A percentile compares a stretch with the other conserved stretches of the same genome.
Conservation (phyloP, 2,797 vertebrate species). For the Eidolon dupreanum region DNA sequence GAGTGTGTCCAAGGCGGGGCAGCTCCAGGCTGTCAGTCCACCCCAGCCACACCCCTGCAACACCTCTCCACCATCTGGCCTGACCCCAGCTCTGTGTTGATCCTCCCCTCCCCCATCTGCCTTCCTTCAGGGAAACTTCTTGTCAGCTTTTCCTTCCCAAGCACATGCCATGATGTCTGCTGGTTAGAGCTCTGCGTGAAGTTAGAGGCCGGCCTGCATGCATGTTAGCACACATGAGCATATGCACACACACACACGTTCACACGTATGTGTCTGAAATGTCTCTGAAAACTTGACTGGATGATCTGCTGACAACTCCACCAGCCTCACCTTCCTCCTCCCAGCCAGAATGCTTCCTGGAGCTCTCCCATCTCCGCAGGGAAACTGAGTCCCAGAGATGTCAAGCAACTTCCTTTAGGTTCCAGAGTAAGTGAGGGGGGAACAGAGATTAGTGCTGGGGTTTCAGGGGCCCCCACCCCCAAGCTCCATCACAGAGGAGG, state of each 20-base stretch:
- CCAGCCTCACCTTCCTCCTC: not conserved
- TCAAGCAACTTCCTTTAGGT: not conserved
- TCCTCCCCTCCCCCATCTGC: not conserved
- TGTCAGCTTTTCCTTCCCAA: not conserved
- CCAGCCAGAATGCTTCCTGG: not conserved
- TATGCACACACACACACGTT: not conserved
- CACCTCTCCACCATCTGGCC: not conserved
- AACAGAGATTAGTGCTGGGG: not conserved
- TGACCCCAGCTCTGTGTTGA: not conserved
- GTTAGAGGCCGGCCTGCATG: accelerated
- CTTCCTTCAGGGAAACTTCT: not conserved
- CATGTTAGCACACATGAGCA: accelerated
- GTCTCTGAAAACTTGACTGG: not conserved
- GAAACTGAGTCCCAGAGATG: not conserved
- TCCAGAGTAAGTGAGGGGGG: not conserved
- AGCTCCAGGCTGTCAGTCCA: not conserved
- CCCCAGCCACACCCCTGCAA: not conserved
- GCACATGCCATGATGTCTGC: accelerated
- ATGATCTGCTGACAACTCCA: not conserved
- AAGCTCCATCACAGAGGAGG: not conserved
- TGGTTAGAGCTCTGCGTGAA: not conserved
- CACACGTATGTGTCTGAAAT: not conserved
- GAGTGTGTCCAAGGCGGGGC: not conserved
- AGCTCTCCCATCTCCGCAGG: not conserved
- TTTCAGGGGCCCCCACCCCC: not conserved